Evolutionary conservation across 1,140 invertebrate genomes (phyloP).

Genomic region (Drosophila erecta): DNA sequence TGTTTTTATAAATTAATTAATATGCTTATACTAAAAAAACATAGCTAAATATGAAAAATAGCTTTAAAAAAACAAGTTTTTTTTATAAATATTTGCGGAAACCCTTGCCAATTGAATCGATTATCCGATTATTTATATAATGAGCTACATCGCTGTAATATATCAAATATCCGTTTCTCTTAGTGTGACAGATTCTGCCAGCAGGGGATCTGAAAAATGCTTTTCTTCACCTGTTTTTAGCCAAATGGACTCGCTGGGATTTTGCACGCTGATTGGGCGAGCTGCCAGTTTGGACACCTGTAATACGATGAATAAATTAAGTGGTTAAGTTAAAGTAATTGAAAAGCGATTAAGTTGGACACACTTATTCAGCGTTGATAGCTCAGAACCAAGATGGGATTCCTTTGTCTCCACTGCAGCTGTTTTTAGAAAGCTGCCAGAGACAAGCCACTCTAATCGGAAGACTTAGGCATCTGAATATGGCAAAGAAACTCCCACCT

Average conservation of each 20-base stretch:
- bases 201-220: slow-evolving; percentile 12
- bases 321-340: slow-evolving; percentile 78
- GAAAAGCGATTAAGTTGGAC: slow-evolving; percentile 73
- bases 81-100: too few relatives aligned
- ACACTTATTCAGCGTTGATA: slow-evolving; percentile 18
- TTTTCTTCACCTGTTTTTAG: slow-evolving; percentile 22
- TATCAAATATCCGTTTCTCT: background rate
- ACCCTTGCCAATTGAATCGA: too few relatives aligned
- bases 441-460: background rate
- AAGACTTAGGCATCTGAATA: background rate
- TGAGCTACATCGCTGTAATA: too few relatives aligned
- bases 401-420: slow-evolving; percentile 16
- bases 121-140: too few relatives aligned
- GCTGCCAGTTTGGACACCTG: slow-evolving; percentile 77
- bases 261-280: slow-evolving; percentile 55
- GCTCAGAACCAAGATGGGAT: slow-evolving; percentile 22
- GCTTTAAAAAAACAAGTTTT: too few relatives aligned
- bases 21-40: too few relatives aligned
- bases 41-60: too few relatives aligned
- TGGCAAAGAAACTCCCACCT: background rate
- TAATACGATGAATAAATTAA: slow-evolving; percentile 80
- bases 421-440: slow-evolving; percentile 20
- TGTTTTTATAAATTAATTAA: too few relatives aligned
- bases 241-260: slow-evolving; percentile 54
- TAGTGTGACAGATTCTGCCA: slow-evolving; percentile 2